Conservation (phyloP, 2,797 vertebrate species). For the Lacerta bilineata region DNA sequence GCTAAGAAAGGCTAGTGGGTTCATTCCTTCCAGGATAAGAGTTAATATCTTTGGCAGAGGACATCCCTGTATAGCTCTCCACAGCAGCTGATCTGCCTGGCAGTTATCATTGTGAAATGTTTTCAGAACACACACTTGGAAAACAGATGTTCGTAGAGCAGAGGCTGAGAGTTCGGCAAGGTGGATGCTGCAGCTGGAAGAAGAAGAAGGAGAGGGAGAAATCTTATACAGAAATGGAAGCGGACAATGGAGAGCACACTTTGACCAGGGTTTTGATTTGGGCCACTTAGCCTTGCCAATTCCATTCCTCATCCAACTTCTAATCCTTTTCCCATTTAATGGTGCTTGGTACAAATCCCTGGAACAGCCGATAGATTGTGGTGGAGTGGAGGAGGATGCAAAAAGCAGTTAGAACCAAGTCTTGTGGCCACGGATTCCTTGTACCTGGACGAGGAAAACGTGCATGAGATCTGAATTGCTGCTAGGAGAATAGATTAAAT, state of each 20-base stretch:
- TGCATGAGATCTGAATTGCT: slow-evolving; percentile 27
- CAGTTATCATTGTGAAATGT: slow-evolving; percentile 39
- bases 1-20: not conserved
- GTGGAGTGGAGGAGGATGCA: no score
- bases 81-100: slow-evolving; percentile 31
- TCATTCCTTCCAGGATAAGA: slow-evolving; percentile 22
- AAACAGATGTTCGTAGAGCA: slow-evolving; percentile 1
- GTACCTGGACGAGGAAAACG: slow-evolving; percentile 16
- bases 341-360: slow-evolving; percentile 47
- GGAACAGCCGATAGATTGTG: slow-evolving; percentile 32
- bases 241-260: not conserved
- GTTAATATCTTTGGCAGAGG: slow-evolving; percentile 33
- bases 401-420: slow-evolving; percentile 28
- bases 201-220: slow-evolving; percentile 9
- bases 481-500: slow-evolving; percentile 55
- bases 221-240: not conserved
- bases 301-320: slow-evolving; percentile 18
- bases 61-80: slow-evolving; percentile 20
- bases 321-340: slow-evolving; percentile 61
- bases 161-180: slow-evolving; percentile 25
- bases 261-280: not conserved
- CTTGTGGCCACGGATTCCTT: not conserved
- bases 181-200: not conserved
- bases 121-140: slow-evolving; percentile 44
- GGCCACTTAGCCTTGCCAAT: slow-evolving; percentile 46